These are phyloP conservation scores for Pandemis heparana DNA, from an alignment of 2,888 invertebrate genomes.

Conservation along the genomic window DNA sequence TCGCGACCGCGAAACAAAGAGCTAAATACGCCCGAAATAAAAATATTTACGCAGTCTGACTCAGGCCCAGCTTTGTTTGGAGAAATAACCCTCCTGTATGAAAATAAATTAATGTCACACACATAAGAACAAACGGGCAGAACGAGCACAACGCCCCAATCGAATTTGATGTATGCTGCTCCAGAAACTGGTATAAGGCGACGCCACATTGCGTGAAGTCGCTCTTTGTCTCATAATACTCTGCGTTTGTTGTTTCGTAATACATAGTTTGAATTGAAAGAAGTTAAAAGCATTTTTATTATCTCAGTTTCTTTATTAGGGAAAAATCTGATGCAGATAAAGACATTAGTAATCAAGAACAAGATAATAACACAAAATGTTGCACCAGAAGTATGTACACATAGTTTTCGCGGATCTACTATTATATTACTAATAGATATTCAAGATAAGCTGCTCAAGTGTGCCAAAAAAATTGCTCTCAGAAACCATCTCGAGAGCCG, in stretches of 20 bases:
- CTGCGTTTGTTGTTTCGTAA: not conserved
- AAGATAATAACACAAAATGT: too few species aligned
- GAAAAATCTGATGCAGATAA: too few species aligned
- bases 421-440: too few species aligned
- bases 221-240: not conserved
- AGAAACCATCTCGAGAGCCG: too few species aligned
- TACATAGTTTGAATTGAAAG: not conserved
- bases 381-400: too few species aligned
- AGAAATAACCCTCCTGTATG: constrained; percentile 71
- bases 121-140: constrained; percentile 47
- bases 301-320: not conserved
- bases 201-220: not conserved
- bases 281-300: not conserved
- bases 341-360: too few species aligned
- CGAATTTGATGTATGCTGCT: constrained; percentile 33
- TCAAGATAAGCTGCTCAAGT: too few species aligned
- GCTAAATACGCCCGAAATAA: constrained; percentile 73
- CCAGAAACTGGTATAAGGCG: constrained; percentile 14
- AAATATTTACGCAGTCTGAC: constrained; percentile 82
- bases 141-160: constrained; percentile 31
- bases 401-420: too few species aligned
- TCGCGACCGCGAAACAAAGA: constrained; percentile 84
- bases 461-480: too few species aligned
- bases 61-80: constrained; percentile 78
- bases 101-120: constrained; percentile 76